Base-by-base conservation (phyloP, 2,113 vertebrate species). In the Paradoxurus hermaphroditus region DNA sequence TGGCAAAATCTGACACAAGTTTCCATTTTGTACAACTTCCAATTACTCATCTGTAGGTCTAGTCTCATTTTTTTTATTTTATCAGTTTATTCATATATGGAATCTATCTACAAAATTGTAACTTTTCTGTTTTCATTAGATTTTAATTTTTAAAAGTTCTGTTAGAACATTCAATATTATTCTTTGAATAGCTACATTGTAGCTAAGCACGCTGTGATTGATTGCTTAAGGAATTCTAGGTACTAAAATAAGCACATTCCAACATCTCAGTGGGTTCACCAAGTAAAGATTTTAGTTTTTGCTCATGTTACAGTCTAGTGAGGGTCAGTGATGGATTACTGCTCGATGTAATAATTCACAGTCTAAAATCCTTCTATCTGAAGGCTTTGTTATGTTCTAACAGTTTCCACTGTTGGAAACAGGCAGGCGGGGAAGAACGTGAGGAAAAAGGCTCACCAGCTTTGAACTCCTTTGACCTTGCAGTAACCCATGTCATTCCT, bases 211-310 rank as follows among this genome's bases (percentile, higher is more conserved):
- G 59, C 29, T 85, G 29, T 68, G 68, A 92, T 70, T 8, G 5
- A 44, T 89, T 21, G 10, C 12, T 12, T 75, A 73, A 68, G 12
- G 36, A 31, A 85, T 27, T 44, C 29, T 84, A 53, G 6, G 7
- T n/a, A 63, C 4, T 62, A 51, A 70, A 59, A 44, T 89, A 78
- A 62, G 29, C 25, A 88, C 46, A 78, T 84, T 77, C 41, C 25
- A 34, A 44, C 83, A 95, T 78, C 27, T 78, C 72, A 72, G 2
- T 36, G 41, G 10, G 12, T 62, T 85, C 7, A 0, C 27, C 39
- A 89, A 84, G 25, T 77, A 92, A 59, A 83, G 10, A 36, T 79
- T 85, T 79, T 49, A 29, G 93, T 90, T 93, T n/a, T 96, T 78
- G 27, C 10, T 90, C 11, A 34, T 72, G 41, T 65, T 70, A 25